Percentiles rank a stretch among this genome's conserved stretches.
Evolutionary conservation across 2,113 vertebrate species (phyloP).

Genomic region (Maccullochella peelii): DNA sequence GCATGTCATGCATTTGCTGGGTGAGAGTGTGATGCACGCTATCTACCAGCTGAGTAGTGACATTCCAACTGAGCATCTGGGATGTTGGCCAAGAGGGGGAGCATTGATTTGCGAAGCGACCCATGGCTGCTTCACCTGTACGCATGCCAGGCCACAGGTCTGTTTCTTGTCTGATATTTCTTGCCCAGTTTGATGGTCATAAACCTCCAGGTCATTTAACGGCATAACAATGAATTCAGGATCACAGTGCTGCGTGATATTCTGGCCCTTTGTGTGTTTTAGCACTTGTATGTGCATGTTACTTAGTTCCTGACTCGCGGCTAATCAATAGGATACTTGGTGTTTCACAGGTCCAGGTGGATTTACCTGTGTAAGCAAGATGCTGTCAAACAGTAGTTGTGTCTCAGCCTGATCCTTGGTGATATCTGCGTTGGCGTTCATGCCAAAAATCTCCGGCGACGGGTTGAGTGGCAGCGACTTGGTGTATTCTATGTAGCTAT

Average conservation of each 20-base stretch:
- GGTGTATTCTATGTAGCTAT: conserved; percentile 88
- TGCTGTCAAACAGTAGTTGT: conserved; percentile 88
- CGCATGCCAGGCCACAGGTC: background rate
- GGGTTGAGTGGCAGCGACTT: conserved; percentile 89
- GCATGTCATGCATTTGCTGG: background rate
- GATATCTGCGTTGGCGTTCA: conserved; percentile 91
- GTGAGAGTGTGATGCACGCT: background rate
- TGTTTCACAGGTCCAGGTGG: background rate
- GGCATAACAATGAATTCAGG: background rate
- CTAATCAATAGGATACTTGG: background rate
- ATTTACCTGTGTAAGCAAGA: conserved; percentile 89
- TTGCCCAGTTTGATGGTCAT: background rate
- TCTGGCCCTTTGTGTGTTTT: background rate
- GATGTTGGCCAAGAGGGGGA: conserved; percentile 38
- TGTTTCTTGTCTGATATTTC: background rate
- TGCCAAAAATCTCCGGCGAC: conserved; percentile 89
- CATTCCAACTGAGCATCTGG: conserved; percentile 27
- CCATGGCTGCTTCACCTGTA: background rate
- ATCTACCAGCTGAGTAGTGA: background rate
- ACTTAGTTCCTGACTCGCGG: background rate
- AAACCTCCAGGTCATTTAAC: conserved; percentile 4
- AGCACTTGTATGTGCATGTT: too few relatives aligned
- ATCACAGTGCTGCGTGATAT: background rate
- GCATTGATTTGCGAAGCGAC: conserved; percentile 15
- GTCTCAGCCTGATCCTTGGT: conserved; percentile 92